Evolutionary conservation across 2,888 invertebrate genomes (phyloP).

Genomic region (Limnephilus lunatus): DNA sequence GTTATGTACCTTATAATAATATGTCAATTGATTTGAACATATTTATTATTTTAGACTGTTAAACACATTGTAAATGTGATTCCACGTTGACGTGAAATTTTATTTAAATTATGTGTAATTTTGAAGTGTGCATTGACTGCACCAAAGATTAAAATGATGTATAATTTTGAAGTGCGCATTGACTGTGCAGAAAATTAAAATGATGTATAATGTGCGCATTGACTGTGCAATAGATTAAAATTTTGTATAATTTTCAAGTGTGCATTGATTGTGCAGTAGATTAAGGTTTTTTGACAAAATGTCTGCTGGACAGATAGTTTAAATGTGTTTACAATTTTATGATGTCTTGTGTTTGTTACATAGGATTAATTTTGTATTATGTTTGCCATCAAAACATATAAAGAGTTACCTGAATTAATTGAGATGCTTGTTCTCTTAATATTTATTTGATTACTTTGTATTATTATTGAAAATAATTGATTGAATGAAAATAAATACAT

Average conservation of each 20-base stretch:
- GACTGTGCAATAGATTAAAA: background rate
- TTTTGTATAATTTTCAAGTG: background rate
- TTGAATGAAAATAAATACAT: conserved; percentile 69
- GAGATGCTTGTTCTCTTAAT: background rate
- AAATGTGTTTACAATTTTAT: background rate
- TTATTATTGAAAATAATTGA: conserved; percentile 67
- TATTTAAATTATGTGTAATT: background rate
- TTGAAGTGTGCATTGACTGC: background rate
- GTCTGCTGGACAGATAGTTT: background rate
- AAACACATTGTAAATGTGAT: background rate
- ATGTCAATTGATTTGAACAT: background rate
- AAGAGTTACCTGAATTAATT: background rate
- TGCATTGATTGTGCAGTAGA: background rate
- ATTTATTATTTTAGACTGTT: background rate
- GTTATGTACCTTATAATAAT: background rate
- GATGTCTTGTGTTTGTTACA: background rate
- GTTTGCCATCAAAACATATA: background rate
- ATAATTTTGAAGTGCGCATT: too few species aligned
- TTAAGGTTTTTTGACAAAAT: background rate
- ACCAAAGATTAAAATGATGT: too few species aligned
- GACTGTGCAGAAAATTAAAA: too few species aligned
- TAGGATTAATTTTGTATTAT: background rate
- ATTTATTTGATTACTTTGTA: background rate
- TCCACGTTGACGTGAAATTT: background rate
- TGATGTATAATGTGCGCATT: too few species aligned